Base-by-base conservation (phyloP, 92 coral and sea anemone genomes). In the Ricordea florida region DNA sequence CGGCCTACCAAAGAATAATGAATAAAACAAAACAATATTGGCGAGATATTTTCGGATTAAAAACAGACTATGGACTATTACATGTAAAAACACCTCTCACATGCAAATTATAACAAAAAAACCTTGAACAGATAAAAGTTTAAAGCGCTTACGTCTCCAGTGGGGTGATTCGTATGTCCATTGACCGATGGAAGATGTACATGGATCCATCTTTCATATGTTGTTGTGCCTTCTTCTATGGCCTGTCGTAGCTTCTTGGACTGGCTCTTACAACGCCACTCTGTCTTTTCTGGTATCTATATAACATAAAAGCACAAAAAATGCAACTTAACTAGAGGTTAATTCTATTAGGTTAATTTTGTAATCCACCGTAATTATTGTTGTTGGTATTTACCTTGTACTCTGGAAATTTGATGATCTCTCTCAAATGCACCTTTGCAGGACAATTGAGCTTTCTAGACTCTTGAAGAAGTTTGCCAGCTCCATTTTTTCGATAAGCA, bases 81-180 rank as follows among this genome's bases (percentile, higher is more conserved):
- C n/a, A n/a, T n/a, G n/a, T n/a, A n/a, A n/a, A n/a, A n/a, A n/a
- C n/a, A n/a, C n/a, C n/a, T n/a, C n/a, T n/a, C n/a, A n/a, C n/a
- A n/a, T n/a, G n/a, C n/a, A n/a, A n/a, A n/a, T n/a, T n/a, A n/a
- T n/a, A n/a, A n/a, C n/a, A n/a, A n/a, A n/a, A n/a, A n/a, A n/a
- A n/a, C n/a, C n/a, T n/a, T n/a, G n/a, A n/a, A n/a, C n/a, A n/a
- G n/a, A n/a, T n/a, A n/a, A n/a, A n/a, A n/a, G n/a, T n/a, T n/a
- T n/a, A n/a, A n/a, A n/a, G n/a, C n/a, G n/a, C 74, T 29, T 62
- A 82, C 71, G 20, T 41, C 69, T 36, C 82, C 87, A 62, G 42
- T 73, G 13, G 87, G 82, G 67, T 82, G 77, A 17, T 50, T 29
- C 2, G 30, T 57, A 11, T 69, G 85, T 47, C 52, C 82, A 15